These are phyloP conservation scores for Cyanoramphus novaezelandiae DNA, from an alignment of 2,113 vertebrate genomes.

Conservation along the genomic window DNA sequence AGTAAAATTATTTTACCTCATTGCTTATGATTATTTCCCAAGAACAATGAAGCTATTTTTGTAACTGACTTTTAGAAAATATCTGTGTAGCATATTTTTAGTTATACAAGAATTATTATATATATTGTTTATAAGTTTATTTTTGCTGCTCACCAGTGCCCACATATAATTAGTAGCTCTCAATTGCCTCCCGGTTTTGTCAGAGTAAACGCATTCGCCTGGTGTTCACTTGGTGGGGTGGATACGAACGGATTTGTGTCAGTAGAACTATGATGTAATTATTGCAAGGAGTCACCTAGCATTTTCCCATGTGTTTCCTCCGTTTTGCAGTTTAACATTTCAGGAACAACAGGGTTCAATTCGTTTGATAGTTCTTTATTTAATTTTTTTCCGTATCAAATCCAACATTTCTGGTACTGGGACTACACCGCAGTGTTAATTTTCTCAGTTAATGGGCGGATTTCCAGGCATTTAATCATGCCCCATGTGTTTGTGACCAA, in stretches of 20 bases:
- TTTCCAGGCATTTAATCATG: not conserved
- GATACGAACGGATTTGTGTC: not conserved
- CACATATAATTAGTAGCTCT: not conserved
- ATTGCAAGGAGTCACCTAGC: not conserved
- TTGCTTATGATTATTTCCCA: not conserved
- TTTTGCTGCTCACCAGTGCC: not conserved
- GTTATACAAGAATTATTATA: not conserved
- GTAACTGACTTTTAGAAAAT: not conserved
- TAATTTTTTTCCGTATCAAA: not conserved
- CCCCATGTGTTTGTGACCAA: rapidly evolving
- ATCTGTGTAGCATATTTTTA: not conserved
- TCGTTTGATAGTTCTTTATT: not conserved
- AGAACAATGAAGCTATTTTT: not conserved
- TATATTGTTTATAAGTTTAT: not conserved
- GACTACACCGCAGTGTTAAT: not conserved
- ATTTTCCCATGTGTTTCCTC: not conserved
- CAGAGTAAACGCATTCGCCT: not conserved
- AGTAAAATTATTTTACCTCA: not conserved
- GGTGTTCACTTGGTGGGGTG: not conserved
- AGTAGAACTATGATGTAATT: not conserved
- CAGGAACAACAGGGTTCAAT: not conserved
- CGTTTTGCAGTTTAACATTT: not conserved
- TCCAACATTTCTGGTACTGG: not conserved
- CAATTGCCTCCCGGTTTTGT: not conserved
- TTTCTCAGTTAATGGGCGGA: not conserved